Conservation (phyloP, 2,888 invertebrate genomes). For the Lithophane leautieri region DNA sequence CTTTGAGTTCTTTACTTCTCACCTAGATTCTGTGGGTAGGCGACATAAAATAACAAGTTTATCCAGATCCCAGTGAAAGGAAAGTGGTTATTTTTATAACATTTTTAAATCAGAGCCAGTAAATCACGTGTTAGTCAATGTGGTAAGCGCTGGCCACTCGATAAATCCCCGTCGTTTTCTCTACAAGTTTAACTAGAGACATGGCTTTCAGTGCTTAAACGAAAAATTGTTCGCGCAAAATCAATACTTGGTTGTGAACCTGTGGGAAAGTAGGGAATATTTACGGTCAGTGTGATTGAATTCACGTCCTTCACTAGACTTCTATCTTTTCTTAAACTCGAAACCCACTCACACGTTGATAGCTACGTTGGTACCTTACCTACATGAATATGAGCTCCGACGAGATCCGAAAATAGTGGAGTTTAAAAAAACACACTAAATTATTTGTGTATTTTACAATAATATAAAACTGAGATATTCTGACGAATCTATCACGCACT, state of each 20-base stretch:
- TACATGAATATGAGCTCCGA: background rate
- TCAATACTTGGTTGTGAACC: background rate
- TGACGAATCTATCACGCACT: background rate
- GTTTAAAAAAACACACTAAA: background rate
- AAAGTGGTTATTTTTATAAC: conserved; percentile 35
- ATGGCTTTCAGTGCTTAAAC: conserved; percentile 28
- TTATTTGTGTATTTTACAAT: background rate
- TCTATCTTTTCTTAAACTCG: background rate
- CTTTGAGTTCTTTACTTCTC: background rate
- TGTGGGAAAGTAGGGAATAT: background rate
- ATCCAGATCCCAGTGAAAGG: background rate
- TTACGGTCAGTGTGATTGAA: background rate
- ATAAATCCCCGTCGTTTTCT: conserved; percentile 57
- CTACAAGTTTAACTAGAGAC: conserved; percentile 30
- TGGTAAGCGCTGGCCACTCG: conserved; percentile 48
- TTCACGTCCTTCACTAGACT: background rate
- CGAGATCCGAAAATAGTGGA: background rate
- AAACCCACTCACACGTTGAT: background rate
- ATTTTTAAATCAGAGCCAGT: conserved; percentile 32
- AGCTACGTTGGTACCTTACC: background rate
- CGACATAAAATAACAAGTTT: conserved; percentile 1
- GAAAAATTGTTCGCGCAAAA: conserved; percentile 19
- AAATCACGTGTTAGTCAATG: conserved; percentile 53
- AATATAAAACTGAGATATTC: background rate
- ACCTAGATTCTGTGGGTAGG: background rate